phyloP scores from a whole-genome alignment of 2,888 invertebrate species.

The Erebia epiphron region DNA sequence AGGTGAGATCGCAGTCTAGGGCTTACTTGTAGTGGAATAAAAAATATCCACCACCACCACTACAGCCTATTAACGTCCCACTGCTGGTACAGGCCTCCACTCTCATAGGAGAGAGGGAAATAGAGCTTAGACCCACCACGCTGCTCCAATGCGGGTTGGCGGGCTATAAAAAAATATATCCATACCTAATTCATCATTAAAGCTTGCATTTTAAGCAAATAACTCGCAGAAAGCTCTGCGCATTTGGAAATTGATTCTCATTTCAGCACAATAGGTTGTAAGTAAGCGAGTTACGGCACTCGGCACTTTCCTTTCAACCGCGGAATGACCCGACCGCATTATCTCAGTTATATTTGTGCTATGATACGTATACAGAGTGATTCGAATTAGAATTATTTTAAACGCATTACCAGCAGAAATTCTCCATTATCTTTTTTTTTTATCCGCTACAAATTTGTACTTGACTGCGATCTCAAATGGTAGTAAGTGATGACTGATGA shows the following conservation, averaged over 20 bases:
- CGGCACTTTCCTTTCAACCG: conserved; percentile 35
- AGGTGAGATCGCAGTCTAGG: no score
- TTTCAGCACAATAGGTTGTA: conserved; percentile 30
- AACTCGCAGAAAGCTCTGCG: background rate
- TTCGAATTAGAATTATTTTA: background rate
- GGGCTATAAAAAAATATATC: no score
- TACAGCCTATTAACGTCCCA: no score
- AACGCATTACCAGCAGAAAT: background rate
- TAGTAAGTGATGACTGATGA: no score
- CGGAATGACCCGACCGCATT: conserved; percentile 36
- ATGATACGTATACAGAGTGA: conserved; percentile 21
- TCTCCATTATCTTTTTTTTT: background rate
- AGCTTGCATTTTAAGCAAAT: background rate
- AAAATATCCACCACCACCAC: no score
- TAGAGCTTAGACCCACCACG: no score
- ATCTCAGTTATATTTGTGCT: conserved; percentile 29
- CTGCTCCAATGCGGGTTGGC: no score
- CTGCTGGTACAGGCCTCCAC: no score
- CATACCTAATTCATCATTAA: no score
- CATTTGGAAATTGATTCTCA: conserved; percentile 29
- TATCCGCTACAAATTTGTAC: no score
- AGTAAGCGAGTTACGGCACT: conserved; percentile 30
- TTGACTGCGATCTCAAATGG: background rate
- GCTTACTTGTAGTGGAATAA: no score
- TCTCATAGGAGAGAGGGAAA: no score